Percentiles rank a stretch among this genome's conserved stretches.
phyloP scores from a whole-genome alignment of 1,140 invertebrate genomes.

The Spodoptera litura region DNA sequence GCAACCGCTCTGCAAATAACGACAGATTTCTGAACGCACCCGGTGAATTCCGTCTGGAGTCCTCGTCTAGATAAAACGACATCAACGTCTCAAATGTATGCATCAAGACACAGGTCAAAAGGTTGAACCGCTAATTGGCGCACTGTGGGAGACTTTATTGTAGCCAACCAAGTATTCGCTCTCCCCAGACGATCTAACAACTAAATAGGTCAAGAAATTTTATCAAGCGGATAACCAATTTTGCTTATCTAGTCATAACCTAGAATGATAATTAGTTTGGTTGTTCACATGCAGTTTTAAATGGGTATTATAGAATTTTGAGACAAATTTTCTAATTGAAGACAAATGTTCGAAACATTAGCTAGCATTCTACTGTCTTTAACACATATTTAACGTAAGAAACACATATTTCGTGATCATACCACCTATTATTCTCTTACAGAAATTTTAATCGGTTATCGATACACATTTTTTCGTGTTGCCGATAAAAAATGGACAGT shows the following conservation, averaged over 20 bases:
- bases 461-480: slow-evolving; percentile 10
- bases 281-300: no score
- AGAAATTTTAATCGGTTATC: not conserved
- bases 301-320: no score
- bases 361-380: not conserved
- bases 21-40: slow-evolving; percentile 53
- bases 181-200: not conserved
- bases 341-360: no score
- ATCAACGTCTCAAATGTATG: slow-evolving; percentile 16
- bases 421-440: not conserved
- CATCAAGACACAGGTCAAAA: slow-evolving; percentile 37
- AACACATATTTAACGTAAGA: not conserved
- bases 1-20: slow-evolving; percentile 54
- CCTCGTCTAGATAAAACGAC: slow-evolving; percentile 42
- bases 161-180: not conserved
- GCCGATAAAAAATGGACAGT: not conserved
- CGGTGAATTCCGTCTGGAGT: slow-evolving; percentile 53
- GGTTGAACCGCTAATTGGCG: slow-evolving; percentile 19
- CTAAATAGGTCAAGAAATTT: slow-evolving; percentile 40
- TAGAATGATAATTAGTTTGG: no score
- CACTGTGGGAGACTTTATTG: slow-evolving; percentile 1
- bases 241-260: not conserved
- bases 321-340: no score
- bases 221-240: not conserved
- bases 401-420: not conserved